A percentile compares a stretch with the other conserved stretches of the same genome.
These are phyloP conservation scores for Pedicia rivosa DNA, from an alignment of 2,888 invertebrate genomes.

Conservation along the genomic window DNA sequence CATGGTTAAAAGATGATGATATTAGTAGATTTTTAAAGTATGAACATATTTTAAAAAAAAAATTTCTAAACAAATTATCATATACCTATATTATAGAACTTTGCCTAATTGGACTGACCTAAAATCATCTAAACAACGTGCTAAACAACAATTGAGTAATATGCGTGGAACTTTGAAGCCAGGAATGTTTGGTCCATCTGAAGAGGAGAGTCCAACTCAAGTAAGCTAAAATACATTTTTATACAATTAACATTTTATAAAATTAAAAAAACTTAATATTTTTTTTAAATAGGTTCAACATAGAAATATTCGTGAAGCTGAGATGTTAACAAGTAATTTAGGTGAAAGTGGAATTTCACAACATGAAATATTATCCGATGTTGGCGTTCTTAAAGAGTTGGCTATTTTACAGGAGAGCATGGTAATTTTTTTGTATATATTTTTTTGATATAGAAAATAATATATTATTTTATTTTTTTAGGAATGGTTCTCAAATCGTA, in stretches of 20 bases:
- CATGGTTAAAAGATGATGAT: constrained; percentile 89
- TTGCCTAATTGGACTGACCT: constrained; percentile 64
- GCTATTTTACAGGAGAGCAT: constrained; percentile 86
- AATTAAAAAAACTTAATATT: too few species aligned
- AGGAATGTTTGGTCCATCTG: constrained; percentile 28
- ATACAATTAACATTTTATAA: too few species aligned
- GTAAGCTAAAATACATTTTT: too few species aligned
- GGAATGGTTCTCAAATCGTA: constrained; percentile 66
- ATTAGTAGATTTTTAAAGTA: constrained; percentile 83
- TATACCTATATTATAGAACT: constrained; percentile 39
- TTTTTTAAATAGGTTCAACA: too few species aligned
- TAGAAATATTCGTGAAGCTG: constrained; percentile 75
- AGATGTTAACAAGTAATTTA: constrained; percentile 80
- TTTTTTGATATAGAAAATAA: constrained; percentile 5
- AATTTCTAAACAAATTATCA: too few species aligned
- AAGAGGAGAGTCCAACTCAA: constrained; percentile 65
- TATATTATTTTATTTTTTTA: constrained; percentile 23
- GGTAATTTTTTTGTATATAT: constrained; percentile 33
- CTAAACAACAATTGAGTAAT: constrained; percentile 3
- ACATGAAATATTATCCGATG: constrained; percentile 75
- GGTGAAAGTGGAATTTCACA: constrained; percentile 73
- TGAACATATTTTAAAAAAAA: constrained; percentile 15
- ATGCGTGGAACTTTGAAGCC: not conserved
- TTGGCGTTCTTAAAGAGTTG: constrained; percentile 62
- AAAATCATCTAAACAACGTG: constrained; percentile 31